These are phyloP conservation scores for Cephalotes varians DNA, from an alignment of 2,888 invertebrate genomes.

Conservation along the genomic window DNA sequence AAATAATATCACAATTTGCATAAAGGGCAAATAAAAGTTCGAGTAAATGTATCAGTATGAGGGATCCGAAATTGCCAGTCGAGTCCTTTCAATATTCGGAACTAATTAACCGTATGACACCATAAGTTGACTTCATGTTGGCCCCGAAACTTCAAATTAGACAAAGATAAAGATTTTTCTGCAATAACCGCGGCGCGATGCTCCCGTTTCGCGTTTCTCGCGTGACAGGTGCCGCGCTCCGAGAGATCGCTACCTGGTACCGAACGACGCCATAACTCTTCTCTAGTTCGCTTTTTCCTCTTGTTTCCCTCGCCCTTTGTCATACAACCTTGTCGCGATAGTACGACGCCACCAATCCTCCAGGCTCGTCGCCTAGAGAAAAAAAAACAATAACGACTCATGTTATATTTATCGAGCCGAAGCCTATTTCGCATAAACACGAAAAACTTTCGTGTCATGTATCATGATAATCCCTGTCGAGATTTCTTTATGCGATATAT, in stretches of 20 bases:
- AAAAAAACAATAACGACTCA: constrained; percentile 13
- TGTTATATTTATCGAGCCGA: not conserved
- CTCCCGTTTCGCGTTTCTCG: constrained; percentile 74
- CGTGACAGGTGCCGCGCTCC: constrained; percentile 82
- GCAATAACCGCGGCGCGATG: constrained; percentile 62
- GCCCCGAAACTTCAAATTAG: constrained; percentile 47
- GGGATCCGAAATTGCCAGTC: not conserved
- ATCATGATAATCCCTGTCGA: not conserved
- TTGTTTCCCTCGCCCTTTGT: constrained; percentile 30
- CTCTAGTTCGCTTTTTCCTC: constrained; percentile 66
- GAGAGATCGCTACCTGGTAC: constrained; percentile 88
- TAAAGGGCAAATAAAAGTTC: not conserved
- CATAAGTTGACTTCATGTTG: not conserved
- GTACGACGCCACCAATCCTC: constrained; percentile 53
- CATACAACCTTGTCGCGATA: constrained; percentile 20
- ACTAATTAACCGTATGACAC: not conserved
- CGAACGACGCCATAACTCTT: constrained; percentile 85
- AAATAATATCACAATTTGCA: not conserved
- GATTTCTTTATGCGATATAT: not conserved
- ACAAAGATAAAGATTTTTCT: constrained; percentile 67
- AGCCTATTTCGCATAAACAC: constrained; percentile 1
- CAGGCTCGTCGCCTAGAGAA: not conserved
- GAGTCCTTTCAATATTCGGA: not conserved
- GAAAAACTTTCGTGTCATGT: not conserved
- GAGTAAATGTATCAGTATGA: not conserved